phyloP scores from a whole-genome alignment of 2,113 vertebrate genomes.

The Apteryx mantelli region DNA sequence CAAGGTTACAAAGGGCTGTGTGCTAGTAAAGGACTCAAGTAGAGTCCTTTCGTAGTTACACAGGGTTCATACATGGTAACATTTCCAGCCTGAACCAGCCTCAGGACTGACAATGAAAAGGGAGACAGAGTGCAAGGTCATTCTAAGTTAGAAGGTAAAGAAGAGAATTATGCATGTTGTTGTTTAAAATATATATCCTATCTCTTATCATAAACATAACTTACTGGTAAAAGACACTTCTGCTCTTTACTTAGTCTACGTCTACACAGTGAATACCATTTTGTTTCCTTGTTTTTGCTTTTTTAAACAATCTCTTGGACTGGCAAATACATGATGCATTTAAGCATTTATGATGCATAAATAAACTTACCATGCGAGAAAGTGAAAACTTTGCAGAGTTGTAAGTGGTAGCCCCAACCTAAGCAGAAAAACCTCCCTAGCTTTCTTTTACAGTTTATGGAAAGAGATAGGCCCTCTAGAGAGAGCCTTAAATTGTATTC shows the following conservation, averaged over 20 bases:
- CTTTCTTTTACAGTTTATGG: neutral
- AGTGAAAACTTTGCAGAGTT: neutral
- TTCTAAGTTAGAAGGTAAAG: neutral
- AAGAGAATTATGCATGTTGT: neutral
- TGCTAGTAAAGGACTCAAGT: neutral
- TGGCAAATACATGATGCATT: neutral
- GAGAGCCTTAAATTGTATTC: neutral
- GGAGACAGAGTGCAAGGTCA: neutral
- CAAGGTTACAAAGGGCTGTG: neutral
- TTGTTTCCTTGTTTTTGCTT: neutral
- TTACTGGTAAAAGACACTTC: neutral
- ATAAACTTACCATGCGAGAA: neutral
- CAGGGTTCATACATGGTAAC: fast-evolving
- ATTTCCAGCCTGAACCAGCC: neutral
- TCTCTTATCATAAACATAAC: neutral
- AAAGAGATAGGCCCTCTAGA: neutral
- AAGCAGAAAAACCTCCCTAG: neutral
- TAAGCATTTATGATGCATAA: neutral
- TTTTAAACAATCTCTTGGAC: neutral
- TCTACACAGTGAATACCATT: neutral
- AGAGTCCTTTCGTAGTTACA: neutral
- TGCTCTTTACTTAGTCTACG: neutral
- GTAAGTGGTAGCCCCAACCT: neutral
- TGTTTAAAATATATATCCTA: neutral
- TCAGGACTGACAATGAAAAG: neutral